Evolutionary conservation across 2,888 invertebrate species (phyloP), one percentile per base, ranked within the genome.

Genomic region (Neoaliturus tenellus): DNA sequence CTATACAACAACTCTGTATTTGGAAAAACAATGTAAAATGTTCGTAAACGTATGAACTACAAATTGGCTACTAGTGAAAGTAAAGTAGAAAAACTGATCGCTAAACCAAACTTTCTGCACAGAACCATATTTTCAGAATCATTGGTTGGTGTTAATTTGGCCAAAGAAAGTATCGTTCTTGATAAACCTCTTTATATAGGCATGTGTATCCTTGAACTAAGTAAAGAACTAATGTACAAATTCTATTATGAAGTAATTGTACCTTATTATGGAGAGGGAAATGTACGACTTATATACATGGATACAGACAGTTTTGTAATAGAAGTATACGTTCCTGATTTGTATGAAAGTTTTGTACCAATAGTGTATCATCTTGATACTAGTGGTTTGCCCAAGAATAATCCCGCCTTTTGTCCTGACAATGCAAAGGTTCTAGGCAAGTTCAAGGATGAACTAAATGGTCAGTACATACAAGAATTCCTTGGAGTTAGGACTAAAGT

Each of bases 371-470:
- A 84, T 28, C 89, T 88, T 80, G 87, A 89, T 8, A 51, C 51
- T 20, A 51, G 20, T 51, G 51, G 51, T 20, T 51, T 51, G 51
- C n/a, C 10, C 20, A 12, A 51, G 12, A 71, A 87, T n/a, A 80
- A 81, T 28, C 62, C 33, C 8, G 48, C 48, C 5, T 83, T 67
- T 33, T 80, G 73, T 17, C 41, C 33, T 14, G 44, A 48, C 28
- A 85, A 85, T 62, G 86, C 88, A 84, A 89, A 89, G 86, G 86
- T 88, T 0, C 28, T 88, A 1, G 89, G 89, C 1, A 80, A 89
- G 62, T 88, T 90, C 87, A 89, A 89, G 85, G 89, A 89, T 86
- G 89, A 90, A 83, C 86, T 86, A 51, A 87, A 87, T 31, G 87
- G 88, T 6, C 48, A 31, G 10, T 86, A 87, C 12, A 88, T 89